phyloP scores from a whole-genome alignment of 2,797 vertebrate species.

The Dicrostonyx torquatus region DNA sequence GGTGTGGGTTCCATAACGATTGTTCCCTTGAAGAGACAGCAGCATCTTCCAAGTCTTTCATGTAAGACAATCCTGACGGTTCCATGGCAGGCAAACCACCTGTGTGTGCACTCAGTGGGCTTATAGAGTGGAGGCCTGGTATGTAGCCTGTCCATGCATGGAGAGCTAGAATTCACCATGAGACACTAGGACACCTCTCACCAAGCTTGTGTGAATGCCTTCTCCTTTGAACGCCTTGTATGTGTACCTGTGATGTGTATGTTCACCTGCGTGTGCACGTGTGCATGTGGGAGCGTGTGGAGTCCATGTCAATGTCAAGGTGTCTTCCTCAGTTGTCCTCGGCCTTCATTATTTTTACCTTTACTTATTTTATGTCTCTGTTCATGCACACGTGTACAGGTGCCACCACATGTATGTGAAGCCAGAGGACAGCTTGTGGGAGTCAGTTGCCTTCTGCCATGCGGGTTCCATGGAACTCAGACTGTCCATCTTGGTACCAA shows the following conservation, averaged over 20 bases:
- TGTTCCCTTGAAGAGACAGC: neutral
- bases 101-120: neutral
- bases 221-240: conserved; percentile 57
- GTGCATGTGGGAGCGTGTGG: too few species aligned
- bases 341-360: neutral
- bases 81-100: neutral
- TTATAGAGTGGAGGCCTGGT: neutral
- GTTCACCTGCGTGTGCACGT: neutral
- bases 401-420: too few species aligned
- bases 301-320: neutral
- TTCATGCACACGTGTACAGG: neutral
- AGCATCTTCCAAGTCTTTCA: neutral
- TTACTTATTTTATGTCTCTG: neutral
- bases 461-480: neutral
- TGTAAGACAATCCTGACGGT: neutral
- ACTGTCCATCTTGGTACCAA: neutral
- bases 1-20: neutral
- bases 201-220: conserved; percentile 56
- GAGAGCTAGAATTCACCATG: conserved; percentile 13
- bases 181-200: conserved; percentile 49
- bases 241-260: neutral
- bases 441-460: neutral
- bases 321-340: neutral
- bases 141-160: neutral
- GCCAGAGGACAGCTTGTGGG: neutral